Percentiles rank a stretch among this genome's conserved stretches.
Conservation (phyloP, 2,113 vertebrate species). For the Neodontobutis hainanensis region DNA sequence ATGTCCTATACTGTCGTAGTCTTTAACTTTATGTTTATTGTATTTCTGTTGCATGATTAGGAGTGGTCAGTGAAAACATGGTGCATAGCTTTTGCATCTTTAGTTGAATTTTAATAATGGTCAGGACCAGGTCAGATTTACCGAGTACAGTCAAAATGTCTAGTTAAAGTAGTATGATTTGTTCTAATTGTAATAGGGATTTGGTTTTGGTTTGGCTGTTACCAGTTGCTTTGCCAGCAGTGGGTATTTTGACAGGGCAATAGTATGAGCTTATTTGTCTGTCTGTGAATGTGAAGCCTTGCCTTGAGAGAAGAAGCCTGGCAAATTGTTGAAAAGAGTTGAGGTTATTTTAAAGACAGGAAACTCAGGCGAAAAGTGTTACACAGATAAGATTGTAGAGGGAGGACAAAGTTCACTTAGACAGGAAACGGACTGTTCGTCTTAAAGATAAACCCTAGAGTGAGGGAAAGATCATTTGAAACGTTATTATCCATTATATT, state of each 20-base stretch:
- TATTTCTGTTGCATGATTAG: background rate
- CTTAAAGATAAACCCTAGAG: constrained; percentile 11
- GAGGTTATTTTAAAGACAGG: constrained; percentile 69
- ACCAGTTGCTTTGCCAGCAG: background rate
- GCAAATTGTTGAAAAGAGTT: constrained; percentile 15
- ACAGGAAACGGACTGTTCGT: constrained; percentile 57
- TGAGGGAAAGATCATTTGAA: background rate
- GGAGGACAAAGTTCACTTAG: constrained; percentile 27
- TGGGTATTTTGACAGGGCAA: background rate
- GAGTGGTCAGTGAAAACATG: background rate
- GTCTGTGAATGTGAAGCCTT: constrained; percentile 13
- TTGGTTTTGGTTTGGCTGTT: background rate
- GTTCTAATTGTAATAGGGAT: too few species aligned
- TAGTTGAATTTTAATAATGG: background rate
- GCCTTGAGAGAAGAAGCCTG: constrained; percentile 34
- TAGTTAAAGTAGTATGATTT: too few species aligned
- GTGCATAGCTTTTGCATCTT: background rate
- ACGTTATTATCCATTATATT: background rate
- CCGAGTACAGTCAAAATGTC: too few species aligned
- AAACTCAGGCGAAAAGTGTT: constrained; percentile 46
- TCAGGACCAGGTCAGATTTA: too few species aligned
- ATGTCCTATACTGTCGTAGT: too few species aligned
- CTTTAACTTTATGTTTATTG: background rate
- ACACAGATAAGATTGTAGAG: constrained; percentile 56
- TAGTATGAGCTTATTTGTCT: constrained; percentile 4